Conservation (phyloP, 2,113 vertebrate species). For the Passer montanus region DNA sequence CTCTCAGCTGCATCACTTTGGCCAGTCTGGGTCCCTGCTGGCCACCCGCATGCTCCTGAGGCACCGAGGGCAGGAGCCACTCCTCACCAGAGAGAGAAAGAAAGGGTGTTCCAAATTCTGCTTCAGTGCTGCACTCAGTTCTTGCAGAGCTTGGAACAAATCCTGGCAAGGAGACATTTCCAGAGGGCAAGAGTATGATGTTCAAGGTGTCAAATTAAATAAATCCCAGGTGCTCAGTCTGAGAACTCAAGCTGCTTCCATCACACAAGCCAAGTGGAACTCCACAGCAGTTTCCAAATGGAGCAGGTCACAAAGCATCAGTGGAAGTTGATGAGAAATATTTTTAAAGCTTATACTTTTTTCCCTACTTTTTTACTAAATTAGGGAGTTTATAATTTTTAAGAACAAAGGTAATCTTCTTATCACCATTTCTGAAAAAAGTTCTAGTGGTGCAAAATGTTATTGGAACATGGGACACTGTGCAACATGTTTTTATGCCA, state of each 20-base stretch:
- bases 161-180: not conserved
- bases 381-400: not conserved
- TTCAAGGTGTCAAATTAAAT: not conserved
- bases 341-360: not conserved
- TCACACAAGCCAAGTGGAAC: not conserved
- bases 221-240: not conserved
- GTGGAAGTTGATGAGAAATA: not conserved
- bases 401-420: not conserved
- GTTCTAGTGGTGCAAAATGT: not conserved
- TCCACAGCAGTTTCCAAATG: not conserved
- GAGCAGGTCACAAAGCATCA: not conserved
- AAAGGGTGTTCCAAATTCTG: not conserved
- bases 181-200: not conserved
- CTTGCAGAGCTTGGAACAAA: not conserved
- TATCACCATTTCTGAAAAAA: not conserved
- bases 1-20: not conserved
- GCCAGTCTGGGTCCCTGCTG: not conserved
- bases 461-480: not conserved
- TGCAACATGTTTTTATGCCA: not conserved
- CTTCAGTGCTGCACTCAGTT: not conserved
- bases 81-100: not conserved
- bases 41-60: not conserved
- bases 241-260: not conserved
- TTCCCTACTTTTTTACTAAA: not conserved
- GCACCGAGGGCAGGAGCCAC: fast-evolving